Base-by-base conservation (phyloP, 2,797 vertebrate genomes). In the Linurgus olivaceus region DNA sequence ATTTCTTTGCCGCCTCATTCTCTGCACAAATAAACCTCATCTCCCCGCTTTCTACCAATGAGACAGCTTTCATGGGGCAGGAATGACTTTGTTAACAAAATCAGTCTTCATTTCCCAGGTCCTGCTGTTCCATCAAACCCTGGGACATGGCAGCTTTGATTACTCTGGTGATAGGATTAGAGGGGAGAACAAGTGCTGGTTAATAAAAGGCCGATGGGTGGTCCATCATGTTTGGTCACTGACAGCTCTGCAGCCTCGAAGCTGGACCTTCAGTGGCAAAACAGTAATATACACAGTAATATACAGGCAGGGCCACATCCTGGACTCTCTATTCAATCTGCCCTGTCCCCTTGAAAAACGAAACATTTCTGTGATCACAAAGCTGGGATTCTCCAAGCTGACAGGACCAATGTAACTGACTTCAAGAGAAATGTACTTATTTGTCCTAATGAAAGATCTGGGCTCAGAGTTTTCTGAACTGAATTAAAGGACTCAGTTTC, bases 61-160 rank as follows among this genome's bases (percentile, higher is more conserved):
- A 94, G 91, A 93, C 95, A 65, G 91, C 85, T 95, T 95, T 92
- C 90, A 95, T 86, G 90, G 78, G 86, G 61, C 75, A 95, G 94
- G 93, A 96, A 92, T 95, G 88, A 96, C 94, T 97, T 96, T 94
- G 95, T 97, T 97, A 97, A 97, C 94, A 92, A 93, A 96, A 96
- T 97, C 96, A 96, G 93, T 80, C 92, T 96, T 97, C 96, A 91
- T 97, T 97, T 97, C 96, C 96, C 93, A 93, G 92, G 79, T 94
- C 88, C 93, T 92, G 92, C 95, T 83, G 89, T 92, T 96, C 86
- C 90, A 93, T 96, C 96, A 95, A 59, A 93, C 91, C 93, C 80
- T 88, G 92, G 95, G 96, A 95, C 92, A 40, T 71, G 75, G 96
- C 86, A 90, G 84, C 87, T 91, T 86, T 86, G 94, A 97, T 96